Conservation (phyloP, 1,140 invertebrate genomes). For the Fragariocoptes setiger region DNA sequence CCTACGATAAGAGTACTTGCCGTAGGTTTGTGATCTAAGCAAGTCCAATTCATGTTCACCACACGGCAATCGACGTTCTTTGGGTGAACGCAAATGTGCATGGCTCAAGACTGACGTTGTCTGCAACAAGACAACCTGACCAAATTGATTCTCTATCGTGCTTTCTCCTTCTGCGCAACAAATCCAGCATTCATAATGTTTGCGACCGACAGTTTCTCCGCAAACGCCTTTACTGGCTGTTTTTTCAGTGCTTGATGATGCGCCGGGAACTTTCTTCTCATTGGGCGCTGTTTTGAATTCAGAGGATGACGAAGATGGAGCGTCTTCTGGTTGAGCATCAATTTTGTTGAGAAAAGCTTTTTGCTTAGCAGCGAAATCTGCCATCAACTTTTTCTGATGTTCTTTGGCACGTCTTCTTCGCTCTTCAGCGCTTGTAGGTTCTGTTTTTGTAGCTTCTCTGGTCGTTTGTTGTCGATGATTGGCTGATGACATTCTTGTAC, state of each 20-base stretch:
- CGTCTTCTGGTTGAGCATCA: slow-evolving; percentile 19
- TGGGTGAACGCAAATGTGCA: slow-evolving; percentile 12
- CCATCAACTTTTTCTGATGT: slow-evolving; percentile 61
- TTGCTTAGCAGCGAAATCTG: slow-evolving; percentile 61
- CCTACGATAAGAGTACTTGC: slow-evolving; percentile 28
- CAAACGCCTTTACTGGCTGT: not conserved
- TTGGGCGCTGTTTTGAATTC: slow-evolving; percentile 22
- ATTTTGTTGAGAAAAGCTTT: slow-evolving; percentile 63
- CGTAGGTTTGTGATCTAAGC: slow-evolving; percentile 18
- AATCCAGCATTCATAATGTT: slow-evolving; percentile 74
- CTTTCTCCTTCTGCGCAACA: slow-evolving; percentile 61
- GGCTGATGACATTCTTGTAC: not conserved
- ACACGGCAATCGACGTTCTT: slow-evolving; percentile 28
- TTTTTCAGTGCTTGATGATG: not conserved
- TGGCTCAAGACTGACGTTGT: slow-evolving; percentile 26
- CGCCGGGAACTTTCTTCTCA: not conserved
- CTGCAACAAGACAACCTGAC: slow-evolving; percentile 54
- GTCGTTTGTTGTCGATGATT: not conserved
- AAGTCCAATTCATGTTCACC: slow-evolving; percentile 25
- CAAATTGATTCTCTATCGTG: slow-evolving; percentile 52
- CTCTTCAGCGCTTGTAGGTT: slow-evolving; percentile 25
- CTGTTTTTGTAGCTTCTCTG: slow-evolving; percentile 1
- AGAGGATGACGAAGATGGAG: slow-evolving; percentile 8
- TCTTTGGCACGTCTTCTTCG: slow-evolving; percentile 48
- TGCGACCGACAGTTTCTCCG: not conserved